These are phyloP conservation scores for Paratilapia polleni DNA, from an alignment of 2,113 vertebrate genomes.

Conservation along the genomic window DNA sequence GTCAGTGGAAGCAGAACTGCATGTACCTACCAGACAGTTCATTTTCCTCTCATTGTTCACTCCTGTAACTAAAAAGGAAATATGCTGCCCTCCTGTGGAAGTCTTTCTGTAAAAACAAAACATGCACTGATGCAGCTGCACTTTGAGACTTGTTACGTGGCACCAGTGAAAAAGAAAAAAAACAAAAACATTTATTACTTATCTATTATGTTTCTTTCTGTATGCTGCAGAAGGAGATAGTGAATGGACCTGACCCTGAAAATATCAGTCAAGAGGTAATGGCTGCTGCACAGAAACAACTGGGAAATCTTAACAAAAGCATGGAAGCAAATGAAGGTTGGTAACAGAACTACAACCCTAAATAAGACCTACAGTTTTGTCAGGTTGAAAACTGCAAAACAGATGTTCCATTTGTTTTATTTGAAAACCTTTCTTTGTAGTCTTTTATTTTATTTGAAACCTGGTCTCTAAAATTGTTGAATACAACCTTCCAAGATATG, in stretches of 20 bases:
- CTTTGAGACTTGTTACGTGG: neutral
- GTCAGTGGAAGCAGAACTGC: constrained; percentile 75
- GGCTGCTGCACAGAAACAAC: constrained; percentile 68
- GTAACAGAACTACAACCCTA: neutral
- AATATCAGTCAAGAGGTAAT: neutral
- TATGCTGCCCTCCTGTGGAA: constrained; percentile 29
- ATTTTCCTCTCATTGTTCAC: neutral
- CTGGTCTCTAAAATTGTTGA: neutral
- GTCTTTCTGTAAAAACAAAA: neutral
- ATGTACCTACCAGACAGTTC: neutral
- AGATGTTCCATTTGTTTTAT: neutral
- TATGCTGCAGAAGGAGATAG: constrained; percentile 62
- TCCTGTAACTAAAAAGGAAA: neutral
- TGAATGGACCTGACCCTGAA: constrained; percentile 56
- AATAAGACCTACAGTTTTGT: neutral
- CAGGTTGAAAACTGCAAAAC: neutral
- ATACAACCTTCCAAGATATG: neutral
- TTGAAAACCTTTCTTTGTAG: neutral
- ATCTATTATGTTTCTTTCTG: neutral
- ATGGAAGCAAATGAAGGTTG: constrained; percentile 82
- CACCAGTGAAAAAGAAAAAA: neutral
- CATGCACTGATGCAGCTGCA: neutral
- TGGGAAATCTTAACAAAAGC: constrained; percentile 81
- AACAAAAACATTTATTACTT: too few relatives aligned
- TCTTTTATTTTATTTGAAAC: neutral